Evolutionary conservation across 2,888 invertebrate species (phyloP).

Genomic region (Cantharis lateralis): DNA sequence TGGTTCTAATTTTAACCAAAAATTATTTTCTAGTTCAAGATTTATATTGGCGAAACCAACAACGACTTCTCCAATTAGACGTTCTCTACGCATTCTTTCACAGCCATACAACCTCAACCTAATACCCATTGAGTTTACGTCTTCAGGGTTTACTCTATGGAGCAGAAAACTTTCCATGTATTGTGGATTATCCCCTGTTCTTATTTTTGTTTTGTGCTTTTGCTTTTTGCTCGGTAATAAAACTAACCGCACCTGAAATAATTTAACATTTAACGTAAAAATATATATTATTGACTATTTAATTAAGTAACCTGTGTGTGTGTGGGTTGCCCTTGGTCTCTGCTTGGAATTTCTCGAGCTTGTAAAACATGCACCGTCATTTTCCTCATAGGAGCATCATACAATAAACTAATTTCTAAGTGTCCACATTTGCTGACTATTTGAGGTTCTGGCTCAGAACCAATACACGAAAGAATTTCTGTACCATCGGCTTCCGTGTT

Average conservation of each 20-base stretch:
- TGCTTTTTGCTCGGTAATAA: conserved; percentile 91
- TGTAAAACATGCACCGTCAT: conserved; percentile 93
- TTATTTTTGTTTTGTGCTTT: conserved; percentile 91
- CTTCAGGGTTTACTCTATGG: conserved; percentile 91
- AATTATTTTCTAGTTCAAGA: conserved; percentile 86
- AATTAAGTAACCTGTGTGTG: conserved; percentile 64
- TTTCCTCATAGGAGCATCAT: conserved; percentile 88
- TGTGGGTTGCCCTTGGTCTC: conserved; percentile 69
- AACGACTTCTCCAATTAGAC: conserved; percentile 88
- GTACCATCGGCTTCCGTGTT: conserved; percentile 49
- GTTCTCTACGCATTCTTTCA: conserved; percentile 89
- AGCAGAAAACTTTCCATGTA: conserved; percentile 92
- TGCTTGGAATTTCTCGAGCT: conserved; percentile 78
- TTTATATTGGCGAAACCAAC: conserved; percentile 90
- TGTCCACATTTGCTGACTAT: conserved; percentile 69
- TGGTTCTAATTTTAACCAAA: conserved; percentile 87
- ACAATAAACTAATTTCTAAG: conserved; percentile 85
- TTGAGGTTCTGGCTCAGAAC: conserved; percentile 57
- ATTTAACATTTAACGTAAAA: background rate
- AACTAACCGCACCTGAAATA: conserved; percentile 76
- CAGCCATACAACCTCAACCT: conserved; percentile 90
- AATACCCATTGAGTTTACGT: conserved; percentile 89
- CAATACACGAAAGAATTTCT: conserved; percentile 47
- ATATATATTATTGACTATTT: too few species aligned
- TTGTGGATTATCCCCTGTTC: conserved; percentile 88